Percentiles rank a stretch among this genome's conserved stretches.
Conservation (phyloP, 2,113 vertebrate species). For the Hypomesus transpacificus region DNA sequence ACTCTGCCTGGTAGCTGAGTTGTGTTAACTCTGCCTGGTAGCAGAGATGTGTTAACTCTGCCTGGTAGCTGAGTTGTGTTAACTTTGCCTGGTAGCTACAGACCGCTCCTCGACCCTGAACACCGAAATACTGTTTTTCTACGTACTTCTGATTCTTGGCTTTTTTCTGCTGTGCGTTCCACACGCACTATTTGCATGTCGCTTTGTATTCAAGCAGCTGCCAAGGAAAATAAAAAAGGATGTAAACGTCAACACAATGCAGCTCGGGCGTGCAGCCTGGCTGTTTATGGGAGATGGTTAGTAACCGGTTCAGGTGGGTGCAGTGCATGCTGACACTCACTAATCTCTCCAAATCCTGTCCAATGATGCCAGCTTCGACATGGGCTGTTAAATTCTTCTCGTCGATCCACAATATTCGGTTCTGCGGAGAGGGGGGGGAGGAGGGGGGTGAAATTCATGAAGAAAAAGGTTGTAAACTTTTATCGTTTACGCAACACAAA, state of each 20-base stretch:
- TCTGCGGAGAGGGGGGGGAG: conserved; percentile 66
- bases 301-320: background rate
- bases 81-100: too few species aligned
- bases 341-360: conserved; percentile 94
- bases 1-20: too few species aligned
- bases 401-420: conserved; percentile 95
- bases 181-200: background rate
- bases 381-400: conserved; percentile 95
- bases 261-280: too few species aligned
- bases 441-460: background rate
- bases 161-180: too few species aligned
- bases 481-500: conserved; percentile 1
- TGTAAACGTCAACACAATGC: too few species aligned
- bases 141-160: too few species aligned
- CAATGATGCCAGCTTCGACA: conserved; percentile 92
- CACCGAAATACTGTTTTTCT: too few species aligned
- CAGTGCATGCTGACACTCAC: conserved; percentile 66
- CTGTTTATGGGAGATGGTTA: conserved; percentile 10
- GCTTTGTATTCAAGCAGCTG: background rate
- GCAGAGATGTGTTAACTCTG: too few species aligned
- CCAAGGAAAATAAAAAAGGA: background rate
- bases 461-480: conserved; percentile 16
- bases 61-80: too few species aligned
- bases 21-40: too few species aligned
- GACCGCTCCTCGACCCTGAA: too few species aligned